Conservation (phyloP, 2,797 vertebrate species). For the Holocentrus rufus region DNA sequence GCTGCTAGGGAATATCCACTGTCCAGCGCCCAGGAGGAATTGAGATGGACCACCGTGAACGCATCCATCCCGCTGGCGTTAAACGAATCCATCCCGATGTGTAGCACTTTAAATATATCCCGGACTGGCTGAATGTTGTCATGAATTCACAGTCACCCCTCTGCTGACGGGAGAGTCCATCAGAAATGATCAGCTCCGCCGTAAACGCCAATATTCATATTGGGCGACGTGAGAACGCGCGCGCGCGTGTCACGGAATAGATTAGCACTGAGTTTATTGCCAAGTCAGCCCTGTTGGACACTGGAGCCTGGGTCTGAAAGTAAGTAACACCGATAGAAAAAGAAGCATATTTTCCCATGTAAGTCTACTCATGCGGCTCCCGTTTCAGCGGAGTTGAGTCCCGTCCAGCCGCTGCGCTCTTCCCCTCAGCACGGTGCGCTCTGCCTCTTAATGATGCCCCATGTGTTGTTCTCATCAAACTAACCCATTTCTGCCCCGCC, state of each 20-base stretch:
- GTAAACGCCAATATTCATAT: slow-evolving; percentile 17
- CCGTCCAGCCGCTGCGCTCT: slow-evolving; percentile 56
- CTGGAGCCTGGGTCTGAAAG: neutral
- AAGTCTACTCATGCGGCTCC: slow-evolving; percentile 14
- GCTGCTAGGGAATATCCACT: slow-evolving; percentile 86
- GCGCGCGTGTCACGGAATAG: slow-evolving; percentile 24
- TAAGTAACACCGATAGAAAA: neutral
- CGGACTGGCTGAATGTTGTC: slow-evolving; percentile 5
- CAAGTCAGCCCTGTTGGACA: neutral
- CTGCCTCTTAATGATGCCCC: slow-evolving; percentile 64
- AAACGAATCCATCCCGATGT: slow-evolving; percentile 69
- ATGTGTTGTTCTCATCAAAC: slow-evolving; percentile 67
- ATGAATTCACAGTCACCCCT: slow-evolving; percentile 42
- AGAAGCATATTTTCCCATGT: neutral
- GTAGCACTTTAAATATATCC: slow-evolving; percentile 26
- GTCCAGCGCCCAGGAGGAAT: slow-evolving; percentile 73
- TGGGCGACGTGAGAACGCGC: slow-evolving; percentile 34
- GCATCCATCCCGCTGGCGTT: slow-evolving; percentile 77
- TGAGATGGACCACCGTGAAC: slow-evolving; percentile 72
- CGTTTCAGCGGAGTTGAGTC: slow-evolving; percentile 39
- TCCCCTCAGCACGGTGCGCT: slow-evolving; percentile 63
- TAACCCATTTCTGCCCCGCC: slow-evolving; percentile 69
- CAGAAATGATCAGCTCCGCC: slow-evolving; percentile 25
- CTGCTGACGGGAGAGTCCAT: slow-evolving; percentile 44
- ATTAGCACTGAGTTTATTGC: neutral